phyloP scores from a whole-genome alignment of 2,113 vertebrate genomes.

The Pithys albifrons region DNA sequence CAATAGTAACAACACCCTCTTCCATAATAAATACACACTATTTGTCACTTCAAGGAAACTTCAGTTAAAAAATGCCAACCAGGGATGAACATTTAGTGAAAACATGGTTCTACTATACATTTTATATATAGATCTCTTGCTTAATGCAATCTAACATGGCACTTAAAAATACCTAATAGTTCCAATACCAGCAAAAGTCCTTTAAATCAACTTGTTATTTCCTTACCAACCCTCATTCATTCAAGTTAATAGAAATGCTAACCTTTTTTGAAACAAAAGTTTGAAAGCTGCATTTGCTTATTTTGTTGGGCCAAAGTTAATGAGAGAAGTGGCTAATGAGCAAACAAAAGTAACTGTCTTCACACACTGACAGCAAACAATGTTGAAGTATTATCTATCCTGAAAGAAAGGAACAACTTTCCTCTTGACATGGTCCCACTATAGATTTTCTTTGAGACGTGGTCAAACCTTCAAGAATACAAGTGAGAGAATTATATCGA shows the following conservation, averaged over 20 bases:
- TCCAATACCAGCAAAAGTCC: background rate
- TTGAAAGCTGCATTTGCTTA: background rate
- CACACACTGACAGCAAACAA: background rate
- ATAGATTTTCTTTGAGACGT: background rate
- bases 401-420: background rate
- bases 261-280: background rate
- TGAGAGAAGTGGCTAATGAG: background rate
- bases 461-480: background rate
- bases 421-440: background rate
- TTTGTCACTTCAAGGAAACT: background rate
- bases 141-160: background rate
- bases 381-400: background rate
- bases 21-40: background rate
- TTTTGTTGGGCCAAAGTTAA: background rate
- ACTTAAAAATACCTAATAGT: background rate
- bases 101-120: background rate
- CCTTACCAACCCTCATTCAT: background rate
- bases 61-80: background rate
- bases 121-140: background rate
- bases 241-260: background rate
- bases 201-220: background rate
- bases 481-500: background rate
- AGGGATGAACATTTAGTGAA: background rate
- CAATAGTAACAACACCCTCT: background rate
- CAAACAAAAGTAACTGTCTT: background rate